Evolutionary conservation across 2,888 invertebrate genomes (phyloP).

Genomic region (Acrocyrtus sp.): DNA sequence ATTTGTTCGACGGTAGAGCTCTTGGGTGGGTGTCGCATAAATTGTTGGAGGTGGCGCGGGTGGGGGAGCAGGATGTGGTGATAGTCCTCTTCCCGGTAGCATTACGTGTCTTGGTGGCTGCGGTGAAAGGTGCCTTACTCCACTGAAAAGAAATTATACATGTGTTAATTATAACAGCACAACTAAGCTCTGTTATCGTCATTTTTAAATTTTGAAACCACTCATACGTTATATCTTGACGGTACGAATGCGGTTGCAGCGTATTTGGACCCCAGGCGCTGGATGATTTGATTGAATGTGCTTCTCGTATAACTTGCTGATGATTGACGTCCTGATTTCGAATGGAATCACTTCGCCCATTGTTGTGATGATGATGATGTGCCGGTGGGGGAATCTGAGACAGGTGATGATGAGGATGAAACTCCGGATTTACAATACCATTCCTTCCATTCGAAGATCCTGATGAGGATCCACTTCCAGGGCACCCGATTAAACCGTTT

Average conservation of each 20-base stretch:
- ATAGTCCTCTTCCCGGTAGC: slow-evolving; percentile 59
- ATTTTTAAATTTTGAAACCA: too few relatives aligned
- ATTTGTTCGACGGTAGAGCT: slow-evolving; percentile 57
- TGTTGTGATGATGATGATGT: slow-evolving; percentile 58
- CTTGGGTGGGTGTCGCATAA: slow-evolving; percentile 59
- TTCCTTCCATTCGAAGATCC: slow-evolving; percentile 49
- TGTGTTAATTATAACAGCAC: background rate
- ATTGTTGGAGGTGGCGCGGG: slow-evolving; percentile 56
- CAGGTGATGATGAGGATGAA: slow-evolving; percentile 51
- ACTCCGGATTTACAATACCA: slow-evolving; percentile 44
- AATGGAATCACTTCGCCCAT: slow-evolving; percentile 66
- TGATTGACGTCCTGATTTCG: slow-evolving; percentile 66
- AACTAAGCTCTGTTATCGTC: background rate
- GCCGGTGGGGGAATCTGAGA: slow-evolving; percentile 56
- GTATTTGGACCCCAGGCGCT: slow-evolving; percentile 58
- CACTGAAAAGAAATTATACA: slow-evolving; percentile 14
- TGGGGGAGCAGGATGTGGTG: slow-evolving; percentile 57
- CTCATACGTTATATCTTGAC: slow-evolving; percentile 58
- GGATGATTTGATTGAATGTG: slow-evolving; percentile 58
- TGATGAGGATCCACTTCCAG: slow-evolving; percentile 44
- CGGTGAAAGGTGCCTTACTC: slow-evolving; percentile 60
- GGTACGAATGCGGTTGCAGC: slow-evolving; percentile 59
- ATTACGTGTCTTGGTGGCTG: slow-evolving; percentile 59
- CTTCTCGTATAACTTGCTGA: slow-evolving; percentile 66
- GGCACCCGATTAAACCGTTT: slow-evolving; percentile 20